phyloP scores from a whole-genome alignment of 2,797 vertebrate genomes.

The Trichosurus vulpecula region DNA sequence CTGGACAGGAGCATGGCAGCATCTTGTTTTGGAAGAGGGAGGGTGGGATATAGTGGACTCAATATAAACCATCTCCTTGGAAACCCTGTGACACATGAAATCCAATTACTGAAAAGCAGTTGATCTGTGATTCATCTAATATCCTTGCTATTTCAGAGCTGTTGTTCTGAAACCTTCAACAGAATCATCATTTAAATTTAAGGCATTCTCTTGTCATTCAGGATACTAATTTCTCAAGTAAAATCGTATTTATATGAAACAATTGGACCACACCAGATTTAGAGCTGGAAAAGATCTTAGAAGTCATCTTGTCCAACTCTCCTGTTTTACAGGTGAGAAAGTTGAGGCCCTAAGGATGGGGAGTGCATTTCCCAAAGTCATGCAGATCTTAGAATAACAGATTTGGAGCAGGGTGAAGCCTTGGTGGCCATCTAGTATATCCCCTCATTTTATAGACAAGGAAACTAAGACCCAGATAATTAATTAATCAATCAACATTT shows the following conservation, averaged over 20 bases:
- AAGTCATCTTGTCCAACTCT: background rate
- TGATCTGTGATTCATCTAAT: conserved; percentile 9
- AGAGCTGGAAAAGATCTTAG: background rate
- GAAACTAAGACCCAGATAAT: background rate
- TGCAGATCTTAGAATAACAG: background rate
- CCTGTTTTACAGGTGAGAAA: background rate
- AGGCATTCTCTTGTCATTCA: background rate
- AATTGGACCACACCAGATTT: background rate
- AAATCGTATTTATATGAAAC: background rate
- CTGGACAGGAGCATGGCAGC: background rate
- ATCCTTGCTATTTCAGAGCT: conserved; percentile 13
- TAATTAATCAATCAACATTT: background rate
- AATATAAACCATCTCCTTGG: conserved; percentile 67
- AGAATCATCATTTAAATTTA: background rate
- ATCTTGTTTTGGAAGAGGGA: conserved; percentile 5
- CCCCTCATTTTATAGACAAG: background rate
- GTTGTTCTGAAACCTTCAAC: background rate
- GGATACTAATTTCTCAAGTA: background rate
- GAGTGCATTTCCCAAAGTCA: background rate
- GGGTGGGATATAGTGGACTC: conserved; percentile 61
- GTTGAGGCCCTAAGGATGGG: background rate
- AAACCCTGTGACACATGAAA: conserved; percentile 57
- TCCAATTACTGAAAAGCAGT: conserved; percentile 29
- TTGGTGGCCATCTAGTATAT: background rate
- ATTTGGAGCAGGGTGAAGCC: background rate